Base-by-base conservation (phyloP, 2,888 invertebrate genomes). In the Pycnomerus fuliginosus region DNA sequence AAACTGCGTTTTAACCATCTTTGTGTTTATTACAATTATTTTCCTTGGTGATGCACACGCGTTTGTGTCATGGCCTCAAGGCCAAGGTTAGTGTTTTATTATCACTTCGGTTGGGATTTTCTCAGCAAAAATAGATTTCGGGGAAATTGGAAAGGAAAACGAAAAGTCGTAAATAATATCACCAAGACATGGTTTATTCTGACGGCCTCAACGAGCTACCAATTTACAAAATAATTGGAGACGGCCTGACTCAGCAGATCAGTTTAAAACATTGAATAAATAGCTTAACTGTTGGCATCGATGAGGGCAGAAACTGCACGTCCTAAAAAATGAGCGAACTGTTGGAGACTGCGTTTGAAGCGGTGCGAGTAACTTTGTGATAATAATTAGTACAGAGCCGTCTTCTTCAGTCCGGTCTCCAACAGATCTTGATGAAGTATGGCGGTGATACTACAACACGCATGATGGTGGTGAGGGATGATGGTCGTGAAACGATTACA, bases 211-310 rank as follows among this genome's bases (percentile, higher is more conserved):
- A 69, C 68, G 67, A 68, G 62, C 76, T 76, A 75, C 82, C 83
- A 83, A 82, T 83, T 78, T 78, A 78, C 83, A 83, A 83, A 83
- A 77, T 70, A 30, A 47, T n/a, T n/a, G n/a, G n/a, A n/a, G n/a
- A n/a, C n/a, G n/a, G n/a, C n/a, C n/a, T n/a, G n/a, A n/a, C n/a
- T n/a, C n/a, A n/a, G n/a, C n/a, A n/a, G n/a, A n/a, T n/a, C n/a
- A n/a, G n/a, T n/a, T n/a, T n/a, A n/a, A n/a, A n/a, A n/a, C 42
- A 48, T 14, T 33, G 32, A 32, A 46, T 47, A 44, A 44, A 44
- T 24, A 20, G 48, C 46, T 48, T 37, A 44, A 52, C 53, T n/a
- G n/a, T n/a, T n/a, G n/a, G n/a, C n/a, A 53, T 55, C 45, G 61
- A 63, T 65, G 68, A 66, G 70, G 65, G 62, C 69, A 68, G 65